Conservation (phyloP, 1,140 invertebrate genomes). For the Rhagoletis zephyria region DNA sequence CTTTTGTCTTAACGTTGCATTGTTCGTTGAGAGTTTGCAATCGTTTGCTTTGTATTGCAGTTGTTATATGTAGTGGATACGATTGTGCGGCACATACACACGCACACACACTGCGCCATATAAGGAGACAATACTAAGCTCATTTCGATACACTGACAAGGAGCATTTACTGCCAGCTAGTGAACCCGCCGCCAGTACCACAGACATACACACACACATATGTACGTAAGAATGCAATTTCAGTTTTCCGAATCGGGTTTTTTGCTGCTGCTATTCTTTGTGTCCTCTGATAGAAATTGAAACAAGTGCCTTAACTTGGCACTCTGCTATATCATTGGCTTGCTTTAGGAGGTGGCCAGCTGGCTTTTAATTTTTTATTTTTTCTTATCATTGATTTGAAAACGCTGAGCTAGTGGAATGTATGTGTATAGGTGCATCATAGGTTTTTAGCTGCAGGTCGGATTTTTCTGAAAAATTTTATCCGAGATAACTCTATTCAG, state of each 20-base stretch:
- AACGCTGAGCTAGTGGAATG: neutral
- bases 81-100: neutral
- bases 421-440: too few species aligned
- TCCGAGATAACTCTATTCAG: neutral
- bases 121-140: neutral
- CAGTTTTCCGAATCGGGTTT: neutral
- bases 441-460: too few species aligned
- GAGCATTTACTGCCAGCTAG: neutral
- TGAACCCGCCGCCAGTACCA: neutral
- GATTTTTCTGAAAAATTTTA: too few species aligned
- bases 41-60: neutral
- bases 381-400: neutral
- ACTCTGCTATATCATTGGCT: neutral
- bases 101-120: neutral
- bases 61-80: neutral
- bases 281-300: neutral
- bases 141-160: conserved; percentile 16
- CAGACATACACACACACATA: too few species aligned
- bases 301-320: conserved; percentile 2
- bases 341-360: neutral
- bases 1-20: neutral
- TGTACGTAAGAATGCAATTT: neutral
- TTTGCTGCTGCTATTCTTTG: neutral
- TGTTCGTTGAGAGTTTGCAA: neutral
- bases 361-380: neutral